These are phyloP conservation scores for Drosophila sturtevanti DNA, from an alignment of 1,140 invertebrate species.

Conservation along the genomic window DNA sequence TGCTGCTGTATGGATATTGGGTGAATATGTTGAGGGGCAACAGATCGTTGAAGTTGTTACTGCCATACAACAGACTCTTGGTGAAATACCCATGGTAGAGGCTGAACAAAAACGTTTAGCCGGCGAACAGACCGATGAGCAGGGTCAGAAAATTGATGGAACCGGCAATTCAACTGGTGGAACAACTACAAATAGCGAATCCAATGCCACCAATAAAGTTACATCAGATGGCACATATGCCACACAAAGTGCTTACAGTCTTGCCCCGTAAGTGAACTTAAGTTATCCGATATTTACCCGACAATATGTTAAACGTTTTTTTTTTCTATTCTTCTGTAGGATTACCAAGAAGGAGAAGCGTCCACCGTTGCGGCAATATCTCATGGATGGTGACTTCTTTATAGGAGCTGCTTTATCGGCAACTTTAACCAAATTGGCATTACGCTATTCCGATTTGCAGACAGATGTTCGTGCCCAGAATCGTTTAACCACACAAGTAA, in stretches of 20 bases:
- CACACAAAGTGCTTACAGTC: constrained; percentile 97
- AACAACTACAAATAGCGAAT: constrained; percentile 16
- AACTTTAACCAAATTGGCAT: constrained; percentile 94
- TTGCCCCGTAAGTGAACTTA: constrained; percentile 85
- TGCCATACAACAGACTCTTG: constrained; percentile 89
- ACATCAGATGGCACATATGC: constrained; percentile 99
- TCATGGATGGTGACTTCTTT: constrained; percentile 98
- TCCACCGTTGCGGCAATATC: constrained; percentile 92
- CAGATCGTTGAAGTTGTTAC: constrained; percentile 92
- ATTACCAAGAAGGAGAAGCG: constrained; percentile 87
- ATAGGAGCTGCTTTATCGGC: constrained; percentile 96
- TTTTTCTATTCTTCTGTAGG: constrained; percentile 51
- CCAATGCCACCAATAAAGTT: constrained; percentile 84
- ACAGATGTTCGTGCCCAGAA: constrained; percentile 84
- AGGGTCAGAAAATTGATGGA: constrained; percentile 44
- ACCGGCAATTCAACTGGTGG: constrained; percentile 43
- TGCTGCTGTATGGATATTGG: constrained; percentile 98
- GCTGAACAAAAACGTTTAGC: constrained; percentile 90
- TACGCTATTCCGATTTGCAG: constrained; percentile 84
- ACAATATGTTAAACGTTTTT: constrained; percentile 1
- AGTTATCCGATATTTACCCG: no score
- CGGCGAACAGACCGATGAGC: constrained; percentile 86
- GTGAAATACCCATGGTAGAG: constrained; percentile 95
- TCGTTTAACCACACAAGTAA: constrained; percentile 90
- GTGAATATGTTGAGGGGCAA: constrained; percentile 94